Base-by-base conservation (phyloP, 1,140 invertebrate genomes). In the Holcopasites calliopsidis region DNA sequence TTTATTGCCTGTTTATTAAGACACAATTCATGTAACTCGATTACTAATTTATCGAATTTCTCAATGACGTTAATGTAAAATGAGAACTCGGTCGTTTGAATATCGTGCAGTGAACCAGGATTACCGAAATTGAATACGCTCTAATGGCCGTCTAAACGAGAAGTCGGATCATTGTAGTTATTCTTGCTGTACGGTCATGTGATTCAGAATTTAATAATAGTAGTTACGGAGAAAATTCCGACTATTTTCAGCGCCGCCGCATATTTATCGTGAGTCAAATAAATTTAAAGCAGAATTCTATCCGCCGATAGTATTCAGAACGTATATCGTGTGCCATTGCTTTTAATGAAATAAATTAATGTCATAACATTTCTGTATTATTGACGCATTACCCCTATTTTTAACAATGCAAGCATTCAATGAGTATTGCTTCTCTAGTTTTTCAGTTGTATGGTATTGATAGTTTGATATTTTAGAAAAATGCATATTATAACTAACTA, bases 141-240 rank as follows among this genome's bases (percentile, higher is more conserved):
- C 38, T 26, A n/a, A 54, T 54, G n/a, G 4, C 4, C 2, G 3
- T 28, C 16, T n/a, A 18, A 38, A 52, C 33, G 23, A 49, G 49
- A 54, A 35, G 21, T 10, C n/a, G 33, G 33, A n/a, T 13, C 33
- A 68, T 52, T 38, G 47, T n/a, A 13, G 42, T 23, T 65, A 65
- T 66, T 66, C 64, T 68, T 40, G 64, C 23, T 21, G 49, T 28
- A 28, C 49, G 47, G n/a, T 23, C 23, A 28, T 52, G 23, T 54
- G 64, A 68, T 40, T 54, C 49, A 54, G 33, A n/a, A 68, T 68
- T 68, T 68, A 54, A 54, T 54, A 68, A 40, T 68, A 50, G 49
- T 21, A 7, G 49, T 54, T 52, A 66, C 62, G 31, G 21, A 65
- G 3, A 66, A 66, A 66, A 54, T 54, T 66, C 33, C 16, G 35